Conservation (phyloP, 2,113 vertebrate species). For the Platanista minor region DNA sequence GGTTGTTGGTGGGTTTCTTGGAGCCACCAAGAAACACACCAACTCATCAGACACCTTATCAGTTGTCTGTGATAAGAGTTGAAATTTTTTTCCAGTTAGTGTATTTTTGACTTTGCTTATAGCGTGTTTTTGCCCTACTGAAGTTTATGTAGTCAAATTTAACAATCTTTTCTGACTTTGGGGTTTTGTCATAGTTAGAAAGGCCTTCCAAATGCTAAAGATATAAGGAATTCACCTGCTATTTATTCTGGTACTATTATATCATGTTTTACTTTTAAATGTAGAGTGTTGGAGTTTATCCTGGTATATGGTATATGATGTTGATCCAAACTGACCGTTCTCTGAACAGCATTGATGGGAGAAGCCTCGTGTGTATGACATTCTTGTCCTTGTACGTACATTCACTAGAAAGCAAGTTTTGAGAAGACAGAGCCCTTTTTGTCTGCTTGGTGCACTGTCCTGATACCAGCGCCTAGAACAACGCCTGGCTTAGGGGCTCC, state of each 20-base stretch:
- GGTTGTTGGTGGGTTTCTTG: not conserved
- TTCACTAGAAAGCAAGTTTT: not conserved
- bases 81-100: not conserved
- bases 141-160: not conserved
- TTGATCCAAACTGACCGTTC: not conserved
- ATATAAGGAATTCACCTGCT: not conserved
- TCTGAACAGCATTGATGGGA: not conserved
- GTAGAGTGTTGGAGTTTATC: not conserved
- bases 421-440: not conserved
- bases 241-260: not conserved
- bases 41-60: not conserved
- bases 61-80: not conserved
- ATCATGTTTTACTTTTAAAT: not conserved
- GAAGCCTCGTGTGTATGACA: no score
- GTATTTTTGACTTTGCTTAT: not conserved
- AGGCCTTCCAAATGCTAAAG: not conserved
- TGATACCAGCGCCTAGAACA: not conserved
- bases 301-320: fast-evolving
- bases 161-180: not conserved
- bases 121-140: not conserved
- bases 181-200: not conserved
- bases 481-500: not conserved
- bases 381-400: not conserved
- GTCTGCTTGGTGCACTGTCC: not conserved
- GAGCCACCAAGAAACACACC: not conserved